Evolutionary conservation across 2,113 vertebrate species (phyloP), one percentile per base, ranked within the genome.

Genomic region (Grallaria varia): DNA sequence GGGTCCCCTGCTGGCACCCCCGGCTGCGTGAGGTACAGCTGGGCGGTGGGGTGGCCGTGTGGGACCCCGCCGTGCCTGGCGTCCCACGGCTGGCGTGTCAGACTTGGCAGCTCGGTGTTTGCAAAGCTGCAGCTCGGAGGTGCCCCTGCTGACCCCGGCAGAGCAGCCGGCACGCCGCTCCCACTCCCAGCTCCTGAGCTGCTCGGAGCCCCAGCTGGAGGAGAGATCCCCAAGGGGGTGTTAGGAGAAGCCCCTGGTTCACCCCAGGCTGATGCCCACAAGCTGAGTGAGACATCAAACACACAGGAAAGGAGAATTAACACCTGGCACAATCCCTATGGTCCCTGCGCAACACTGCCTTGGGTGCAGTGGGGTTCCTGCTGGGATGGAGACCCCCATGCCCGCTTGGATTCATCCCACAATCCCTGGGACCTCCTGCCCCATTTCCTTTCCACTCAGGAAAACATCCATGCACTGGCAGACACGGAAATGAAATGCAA

Each of bases 31-130:
- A 45, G 63, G 55, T 63, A 58, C 94, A 92, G 78, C 88, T 77
- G 90, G 84, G 33, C 0, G 0, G 16, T 60, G 63, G 74, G 47
- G 42, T 0, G 1, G 27, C 44, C 1, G 2, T 3, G 1, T 49
- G 87, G 77, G 95, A 94, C 55, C 72, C 22, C 0, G 1, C 28
- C 1, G 4, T 40, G 50, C 67, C 53, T 15, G 0, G 40, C 19
- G 5, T 67, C 93, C 84, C 91, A 27, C 4, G 5, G 67, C 64
- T 66, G 82, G 30, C 0, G 25, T 6, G 67, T 90, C 88, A 74
- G 79, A 55, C 72, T 66, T 12, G 88, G 63, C 90, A 96, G 85
- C 85, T 92, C 31, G 0, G 20, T 53, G 68, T 83, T 83, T 76
- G 45, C 24, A 9, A 53, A 95, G 66, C 92, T 50, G 75, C 74